Evolutionary conservation across 1,140 invertebrate species (phyloP).

Genomic region (Sycobia sp.): DNA sequence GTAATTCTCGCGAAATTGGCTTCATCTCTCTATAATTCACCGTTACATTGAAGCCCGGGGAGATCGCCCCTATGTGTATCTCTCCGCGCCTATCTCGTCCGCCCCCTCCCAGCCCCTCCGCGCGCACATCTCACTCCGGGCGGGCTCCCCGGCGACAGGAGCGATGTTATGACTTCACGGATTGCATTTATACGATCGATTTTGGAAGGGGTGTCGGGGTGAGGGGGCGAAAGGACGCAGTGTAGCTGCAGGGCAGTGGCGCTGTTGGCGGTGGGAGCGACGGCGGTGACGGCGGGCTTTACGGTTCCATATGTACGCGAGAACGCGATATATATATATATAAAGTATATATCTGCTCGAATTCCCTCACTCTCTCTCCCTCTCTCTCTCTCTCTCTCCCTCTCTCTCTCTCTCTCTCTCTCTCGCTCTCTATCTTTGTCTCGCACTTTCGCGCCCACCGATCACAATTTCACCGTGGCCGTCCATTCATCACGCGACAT

Average conservation of each 20-base stretch:
- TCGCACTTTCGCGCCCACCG: too few species aligned
- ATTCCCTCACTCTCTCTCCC: too few species aligned
- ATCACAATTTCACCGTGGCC: conserved; percentile 47
- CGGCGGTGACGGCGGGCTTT: background rate
- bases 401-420: too few species aligned
- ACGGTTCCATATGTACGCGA: conserved; percentile 27
- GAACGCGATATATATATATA: conserved; percentile 23
- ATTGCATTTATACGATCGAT: conserved; percentile 24
- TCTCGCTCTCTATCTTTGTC: too few species aligned
- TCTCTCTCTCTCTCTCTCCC: too few species aligned
- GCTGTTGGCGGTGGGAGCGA: background rate
- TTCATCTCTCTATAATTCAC: conserved; percentile 25
- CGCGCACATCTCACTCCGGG: too few species aligned
- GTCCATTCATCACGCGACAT: conserved; percentile 52
- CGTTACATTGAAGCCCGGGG: conserved; percentile 6
- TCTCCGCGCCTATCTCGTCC: background rate
- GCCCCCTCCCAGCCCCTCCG: too few species aligned
- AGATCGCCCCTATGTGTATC: background rate
- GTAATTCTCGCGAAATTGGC: conserved; percentile 14
- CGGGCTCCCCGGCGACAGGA: background rate
- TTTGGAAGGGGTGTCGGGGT: background rate
- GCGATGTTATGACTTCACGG: conserved; percentile 17
- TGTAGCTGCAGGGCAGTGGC: background rate
- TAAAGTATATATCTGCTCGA: conserved; percentile 14
- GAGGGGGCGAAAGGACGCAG: background rate